These are phyloP conservation scores for Tonatia bakeri DNA, from an alignment of 2,113 vertebrate species.

Conservation along the genomic window DNA sequence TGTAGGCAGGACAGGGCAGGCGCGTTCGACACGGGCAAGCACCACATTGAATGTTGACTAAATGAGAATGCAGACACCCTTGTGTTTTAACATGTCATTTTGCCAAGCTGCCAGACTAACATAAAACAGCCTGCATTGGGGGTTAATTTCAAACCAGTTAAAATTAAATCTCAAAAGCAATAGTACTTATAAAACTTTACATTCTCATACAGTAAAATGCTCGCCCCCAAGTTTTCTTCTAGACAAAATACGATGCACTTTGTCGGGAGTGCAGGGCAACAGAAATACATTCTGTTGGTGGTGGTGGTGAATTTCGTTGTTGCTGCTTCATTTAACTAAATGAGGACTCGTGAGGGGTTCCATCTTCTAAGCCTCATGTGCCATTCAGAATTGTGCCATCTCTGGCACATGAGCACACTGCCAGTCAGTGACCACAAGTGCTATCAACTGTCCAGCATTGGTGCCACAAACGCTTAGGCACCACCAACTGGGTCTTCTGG, in stretches of 20 bases:
- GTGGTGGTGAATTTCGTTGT: neutral
- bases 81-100: neutral
- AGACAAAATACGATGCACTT: neutral
- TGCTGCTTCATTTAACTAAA: neutral
- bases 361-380: neutral
- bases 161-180: neutral
- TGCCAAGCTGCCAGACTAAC: neutral
- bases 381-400: neutral
- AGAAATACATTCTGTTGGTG: neutral
- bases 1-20: neutral
- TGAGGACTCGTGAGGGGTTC: neutral
- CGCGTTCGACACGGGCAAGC: neutral
- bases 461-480: too few species aligned
- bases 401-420: neutral
- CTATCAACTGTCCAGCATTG: neutral
- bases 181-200: neutral
- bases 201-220: neutral
- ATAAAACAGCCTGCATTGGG: neutral
- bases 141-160: neutral
- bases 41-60: neutral
- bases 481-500: neutral
- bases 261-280: neutral
- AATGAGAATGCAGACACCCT: neutral
- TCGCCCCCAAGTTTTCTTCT: neutral
- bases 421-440: neutral